Conservation (phyloP, 2,888 invertebrate genomes). For the Neuroscelio doddi region DNA sequence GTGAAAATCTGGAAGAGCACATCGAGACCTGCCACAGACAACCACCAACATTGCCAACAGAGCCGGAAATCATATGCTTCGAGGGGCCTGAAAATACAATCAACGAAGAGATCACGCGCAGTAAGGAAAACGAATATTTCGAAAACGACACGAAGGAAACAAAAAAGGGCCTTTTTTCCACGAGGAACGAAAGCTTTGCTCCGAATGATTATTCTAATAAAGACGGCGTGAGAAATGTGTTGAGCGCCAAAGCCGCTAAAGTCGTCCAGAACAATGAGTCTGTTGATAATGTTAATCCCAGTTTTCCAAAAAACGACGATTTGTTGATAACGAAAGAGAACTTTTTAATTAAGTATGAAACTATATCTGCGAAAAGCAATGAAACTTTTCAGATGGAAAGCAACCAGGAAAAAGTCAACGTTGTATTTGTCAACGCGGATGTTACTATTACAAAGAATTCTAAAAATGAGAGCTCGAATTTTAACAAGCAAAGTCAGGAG, state of each 20-base stretch:
- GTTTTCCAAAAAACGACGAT: conserved; percentile 60
- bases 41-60: conserved; percentile 62
- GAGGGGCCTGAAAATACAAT: conserved; percentile 64
- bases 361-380: conserved; percentile 49
- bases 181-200: conserved; percentile 49
- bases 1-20: conserved; percentile 67
- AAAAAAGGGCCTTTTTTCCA: conserved; percentile 44
- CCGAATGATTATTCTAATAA: conserved; percentile 44
- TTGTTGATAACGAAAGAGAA: conserved; percentile 61
- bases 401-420: conserved; percentile 55
- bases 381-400: conserved; percentile 52
- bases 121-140: conserved; percentile 50
- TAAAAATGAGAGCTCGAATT: conserved; percentile 51
- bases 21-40: conserved; percentile 68
- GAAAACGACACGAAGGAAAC: conserved; percentile 46
- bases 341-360: conserved; percentile 60
- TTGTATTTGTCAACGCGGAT: conserved; percentile 64
- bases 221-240: conserved; percentile 48
- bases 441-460: conserved; percentile 64
- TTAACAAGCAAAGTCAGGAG: conserved; percentile 55
- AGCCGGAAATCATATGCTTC: conserved; percentile 69
- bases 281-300: conserved; percentile 48
- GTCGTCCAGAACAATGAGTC: conserved; percentile 53
- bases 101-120: conserved; percentile 56
- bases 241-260: conserved; percentile 34